A percentile compares a stretch with the other conserved stretches of the same genome.
These are phyloP conservation scores for Puffinus mauretanicus DNA, from an alignment of 2,113 vertebrate genomes.

Conservation along the genomic window DNA sequence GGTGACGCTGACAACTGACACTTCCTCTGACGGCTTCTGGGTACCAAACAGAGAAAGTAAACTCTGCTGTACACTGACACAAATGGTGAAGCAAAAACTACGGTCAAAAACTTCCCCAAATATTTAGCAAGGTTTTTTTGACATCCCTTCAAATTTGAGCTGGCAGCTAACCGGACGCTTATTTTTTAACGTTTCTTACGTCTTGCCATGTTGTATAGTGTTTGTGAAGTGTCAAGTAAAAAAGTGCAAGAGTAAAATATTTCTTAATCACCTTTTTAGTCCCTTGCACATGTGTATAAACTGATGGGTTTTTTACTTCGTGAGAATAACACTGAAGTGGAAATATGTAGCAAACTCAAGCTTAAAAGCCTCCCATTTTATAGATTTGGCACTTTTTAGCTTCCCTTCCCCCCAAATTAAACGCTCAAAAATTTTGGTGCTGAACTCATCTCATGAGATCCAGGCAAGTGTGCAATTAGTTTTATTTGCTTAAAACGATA, in stretches of 20 bases:
- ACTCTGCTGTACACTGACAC: neutral
- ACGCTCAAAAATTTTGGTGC: neutral
- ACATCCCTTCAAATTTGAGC: neutral
- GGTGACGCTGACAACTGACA: neutral
- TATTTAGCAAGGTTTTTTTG: neutral
- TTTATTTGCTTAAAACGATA: neutral
- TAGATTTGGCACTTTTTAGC: no score
- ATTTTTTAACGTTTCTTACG: neutral
- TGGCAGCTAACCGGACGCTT: neutral
- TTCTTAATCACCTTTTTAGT: neutral
- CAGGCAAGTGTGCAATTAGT: neutral
- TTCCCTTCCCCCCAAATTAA: no score
- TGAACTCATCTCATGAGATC: neutral
- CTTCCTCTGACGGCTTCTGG: neutral
- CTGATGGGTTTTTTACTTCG: neutral
- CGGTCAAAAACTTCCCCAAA: fast-evolving
- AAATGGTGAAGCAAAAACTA: fast-evolving
- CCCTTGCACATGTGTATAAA: neutral
- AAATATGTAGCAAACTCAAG: fast-evolving
- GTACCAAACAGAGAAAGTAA: neutral
- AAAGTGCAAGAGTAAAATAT: neutral
- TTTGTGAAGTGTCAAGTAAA: neutral
- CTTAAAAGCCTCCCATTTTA: no score
- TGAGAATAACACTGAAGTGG: neutral
- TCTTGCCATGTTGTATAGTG: fast-evolving